phyloP scores from a whole-genome alignment of 2,113 vertebrate species.

The Chamaetylas fuelleborni region DNA sequence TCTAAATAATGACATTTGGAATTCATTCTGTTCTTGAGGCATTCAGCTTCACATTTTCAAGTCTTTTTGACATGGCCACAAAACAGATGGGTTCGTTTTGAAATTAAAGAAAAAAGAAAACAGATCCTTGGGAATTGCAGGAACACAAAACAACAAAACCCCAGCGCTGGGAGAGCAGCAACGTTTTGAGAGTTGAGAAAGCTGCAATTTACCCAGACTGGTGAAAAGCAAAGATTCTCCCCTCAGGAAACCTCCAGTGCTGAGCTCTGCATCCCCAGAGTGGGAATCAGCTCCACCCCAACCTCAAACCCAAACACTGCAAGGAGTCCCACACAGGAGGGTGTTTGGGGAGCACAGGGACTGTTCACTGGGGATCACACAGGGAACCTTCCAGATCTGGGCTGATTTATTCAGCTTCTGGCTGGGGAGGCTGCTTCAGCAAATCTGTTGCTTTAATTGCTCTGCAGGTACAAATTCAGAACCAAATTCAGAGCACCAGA shows the following conservation, averaged over 20 bases:
- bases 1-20: neutral
- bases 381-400: accelerated
- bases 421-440: neutral
- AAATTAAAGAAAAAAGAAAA: neutral
- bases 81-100: slow-evolving; percentile 26
- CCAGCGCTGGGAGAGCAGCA: neutral
- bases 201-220: neutral
- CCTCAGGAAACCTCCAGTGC: neutral
- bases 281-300: neutral
- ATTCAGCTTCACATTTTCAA: neutral
- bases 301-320: neutral
- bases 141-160: neutral
- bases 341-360: neutral
- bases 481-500: neutral
- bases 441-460: neutral
- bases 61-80: neutral
- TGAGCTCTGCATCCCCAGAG: neutral
- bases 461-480: neutral
- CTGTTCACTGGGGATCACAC: neutral
- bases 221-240: neutral
- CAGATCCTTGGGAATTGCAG: neutral
- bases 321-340: neutral
- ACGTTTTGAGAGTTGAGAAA: neutral
- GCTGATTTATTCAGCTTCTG: neutral
- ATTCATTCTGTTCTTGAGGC: neutral